These are phyloP conservation scores for Habrosyne pyritoides DNA, from an alignment of 2,888 invertebrate genomes.

Conservation along the genomic window DNA sequence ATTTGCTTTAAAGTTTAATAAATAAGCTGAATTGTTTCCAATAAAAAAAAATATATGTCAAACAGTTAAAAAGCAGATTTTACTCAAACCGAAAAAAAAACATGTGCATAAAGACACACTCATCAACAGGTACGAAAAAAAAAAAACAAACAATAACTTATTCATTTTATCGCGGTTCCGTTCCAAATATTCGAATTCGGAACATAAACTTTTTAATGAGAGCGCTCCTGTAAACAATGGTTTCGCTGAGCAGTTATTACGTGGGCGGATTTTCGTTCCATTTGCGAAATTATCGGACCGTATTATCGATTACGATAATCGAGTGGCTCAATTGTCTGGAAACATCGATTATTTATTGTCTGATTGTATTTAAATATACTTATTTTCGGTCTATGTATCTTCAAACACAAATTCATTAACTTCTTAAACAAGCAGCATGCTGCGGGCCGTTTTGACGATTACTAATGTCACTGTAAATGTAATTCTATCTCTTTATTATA, in stretches of 20 bases:
- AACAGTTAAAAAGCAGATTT: too few relatives aligned
- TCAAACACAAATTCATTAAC: too few relatives aligned
- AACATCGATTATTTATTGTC: neutral
- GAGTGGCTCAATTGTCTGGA: neutral
- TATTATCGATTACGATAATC: neutral
- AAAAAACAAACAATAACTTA: neutral
- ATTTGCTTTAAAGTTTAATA: too few relatives aligned
- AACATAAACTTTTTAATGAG: constrained; percentile 3
- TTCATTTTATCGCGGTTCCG: neutral
- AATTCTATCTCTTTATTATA: too few relatives aligned
- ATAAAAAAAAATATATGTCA: too few relatives aligned
- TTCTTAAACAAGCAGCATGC: too few relatives aligned
- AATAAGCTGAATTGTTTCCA: too few relatives aligned
- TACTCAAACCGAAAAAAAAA: too few relatives aligned
- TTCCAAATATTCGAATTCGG: neutral
- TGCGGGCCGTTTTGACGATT: too few relatives aligned
- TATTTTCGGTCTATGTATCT: too few relatives aligned
- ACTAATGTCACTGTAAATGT: too few relatives aligned
- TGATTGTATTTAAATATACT: neutral
- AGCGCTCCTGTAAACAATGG: constrained; percentile 2
- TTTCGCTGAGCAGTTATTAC: neutral
- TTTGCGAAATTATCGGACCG: constrained; percentile 1
- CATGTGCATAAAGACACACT: neutral
- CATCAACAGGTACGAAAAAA: neutral
- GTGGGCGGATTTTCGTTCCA: neutral